phyloP scores from a whole-genome alignment of 2,113 vertebrate genomes.

The Indicator maculatus region DNA sequence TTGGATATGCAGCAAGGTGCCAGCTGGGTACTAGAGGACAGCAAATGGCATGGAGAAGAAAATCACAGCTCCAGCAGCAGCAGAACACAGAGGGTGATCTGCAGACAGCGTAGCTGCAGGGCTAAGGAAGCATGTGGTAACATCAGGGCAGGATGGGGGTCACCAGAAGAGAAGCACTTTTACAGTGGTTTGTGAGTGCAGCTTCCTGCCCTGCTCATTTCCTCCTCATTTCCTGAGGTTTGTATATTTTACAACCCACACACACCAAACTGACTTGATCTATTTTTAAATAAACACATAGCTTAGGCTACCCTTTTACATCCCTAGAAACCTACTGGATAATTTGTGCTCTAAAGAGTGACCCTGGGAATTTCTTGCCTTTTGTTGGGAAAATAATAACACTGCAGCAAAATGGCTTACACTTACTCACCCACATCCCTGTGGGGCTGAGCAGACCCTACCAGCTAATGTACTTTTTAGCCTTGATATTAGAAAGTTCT shows the following conservation, averaged over 20 bases:
- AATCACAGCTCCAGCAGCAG: neutral
- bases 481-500: too few species aligned
- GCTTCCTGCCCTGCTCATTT: neutral
- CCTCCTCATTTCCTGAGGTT: neutral
- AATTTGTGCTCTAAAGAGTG: neutral
- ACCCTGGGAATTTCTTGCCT: neutral
- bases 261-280: neutral
- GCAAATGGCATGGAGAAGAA: neutral
- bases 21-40: neutral
- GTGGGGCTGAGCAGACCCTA: neutral
- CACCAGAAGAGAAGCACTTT: fast-evolving
- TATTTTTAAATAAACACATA: conserved; percentile 1
- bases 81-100: fast-evolving
- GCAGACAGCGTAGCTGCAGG: neutral
- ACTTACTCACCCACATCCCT: neutral
- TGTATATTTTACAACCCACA: neutral
- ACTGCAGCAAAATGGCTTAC: neutral
- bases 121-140: neutral
- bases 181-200: fast-evolving
- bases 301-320: neutral
- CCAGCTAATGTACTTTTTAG: neutral
- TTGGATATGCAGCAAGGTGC: neutral
- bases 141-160: neutral
- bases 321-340: neutral
- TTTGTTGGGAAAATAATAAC: neutral